Percentiles rank a stretch among this genome's conserved stretches.
Conservation (phyloP, 2,888 invertebrate species). For the Orthosia incerta region DNA sequence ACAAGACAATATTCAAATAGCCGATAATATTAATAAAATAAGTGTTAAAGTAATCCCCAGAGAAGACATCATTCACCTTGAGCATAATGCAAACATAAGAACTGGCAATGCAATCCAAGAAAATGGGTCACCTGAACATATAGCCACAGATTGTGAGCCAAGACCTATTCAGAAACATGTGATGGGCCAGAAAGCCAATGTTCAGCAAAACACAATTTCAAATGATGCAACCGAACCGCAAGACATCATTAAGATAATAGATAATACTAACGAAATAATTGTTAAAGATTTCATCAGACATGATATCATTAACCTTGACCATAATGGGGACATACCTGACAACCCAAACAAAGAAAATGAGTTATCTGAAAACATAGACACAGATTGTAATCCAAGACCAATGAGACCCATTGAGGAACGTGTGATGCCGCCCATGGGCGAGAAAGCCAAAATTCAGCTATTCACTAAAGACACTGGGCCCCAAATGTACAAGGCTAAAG, state of each 20-base stretch:
- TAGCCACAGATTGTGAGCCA: neutral
- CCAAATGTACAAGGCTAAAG: conserved; percentile 74
- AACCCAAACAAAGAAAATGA: conserved; percentile 4
- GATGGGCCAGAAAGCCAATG: conserved; percentile 40
- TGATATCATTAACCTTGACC: too few relatives aligned
- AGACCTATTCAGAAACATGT: neutral
- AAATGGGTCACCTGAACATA: neutral
- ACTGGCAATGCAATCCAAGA: neutral
- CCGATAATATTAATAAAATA: neutral
- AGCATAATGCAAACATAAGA: too few relatives aligned
- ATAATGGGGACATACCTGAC: neutral
- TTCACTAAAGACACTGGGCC: conserved; percentile 75
- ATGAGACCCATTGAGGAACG: conserved; percentile 2
- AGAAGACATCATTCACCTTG: too few relatives aligned
- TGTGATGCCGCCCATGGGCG: conserved; percentile 7
- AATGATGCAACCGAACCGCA: neutral
- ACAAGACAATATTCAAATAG: neutral
- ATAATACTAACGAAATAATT: neutral
- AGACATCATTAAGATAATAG: neutral
- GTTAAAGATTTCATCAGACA: too few relatives aligned
- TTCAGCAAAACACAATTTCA: conserved; percentile 38
- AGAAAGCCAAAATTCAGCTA: conserved; percentile 63
- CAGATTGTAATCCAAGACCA: neutral
- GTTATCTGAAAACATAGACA: neutral
- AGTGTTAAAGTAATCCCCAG: too few relatives aligned